Conservation (phyloP, 2,113 vertebrate species). For the Sphyrna mokarran region DNA sequence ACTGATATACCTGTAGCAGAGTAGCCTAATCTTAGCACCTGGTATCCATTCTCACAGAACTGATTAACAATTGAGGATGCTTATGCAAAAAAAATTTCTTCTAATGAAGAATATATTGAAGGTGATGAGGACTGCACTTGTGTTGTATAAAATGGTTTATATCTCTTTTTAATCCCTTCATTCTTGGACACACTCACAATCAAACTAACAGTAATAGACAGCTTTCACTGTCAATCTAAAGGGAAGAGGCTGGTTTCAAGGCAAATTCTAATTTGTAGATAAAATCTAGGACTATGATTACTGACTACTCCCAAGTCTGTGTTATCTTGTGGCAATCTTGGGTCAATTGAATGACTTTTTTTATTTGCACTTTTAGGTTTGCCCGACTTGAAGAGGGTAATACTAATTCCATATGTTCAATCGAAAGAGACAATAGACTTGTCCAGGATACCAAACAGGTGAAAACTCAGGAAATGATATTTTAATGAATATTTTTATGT, state of each 20-base stretch:
- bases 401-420: constrained; percentile 78
- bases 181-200: background rate
- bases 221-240: background rate
- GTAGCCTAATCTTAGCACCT: background rate
- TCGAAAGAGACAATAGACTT: constrained; percentile 74
- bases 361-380: constrained; percentile 59
- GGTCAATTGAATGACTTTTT: background rate
- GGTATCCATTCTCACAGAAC: background rate
- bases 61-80: background rate
- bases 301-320: background rate
- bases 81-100: background rate
- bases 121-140: background rate
- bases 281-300: background rate
- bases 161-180: background rate
- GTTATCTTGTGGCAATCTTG: background rate
- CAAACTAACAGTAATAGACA: background rate
- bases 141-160: background rate
- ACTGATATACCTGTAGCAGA: background rate
- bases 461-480: background rate
- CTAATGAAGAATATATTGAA: background rate
- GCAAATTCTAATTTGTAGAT: background rate
- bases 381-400: constrained; percentile 78
- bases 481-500: background rate
- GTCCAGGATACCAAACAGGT: constrained; percentile 83
- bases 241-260: background rate